Evolutionary conservation across 2,888 invertebrate species (phyloP).

Genomic region (Calephelis perditalis): DNA sequence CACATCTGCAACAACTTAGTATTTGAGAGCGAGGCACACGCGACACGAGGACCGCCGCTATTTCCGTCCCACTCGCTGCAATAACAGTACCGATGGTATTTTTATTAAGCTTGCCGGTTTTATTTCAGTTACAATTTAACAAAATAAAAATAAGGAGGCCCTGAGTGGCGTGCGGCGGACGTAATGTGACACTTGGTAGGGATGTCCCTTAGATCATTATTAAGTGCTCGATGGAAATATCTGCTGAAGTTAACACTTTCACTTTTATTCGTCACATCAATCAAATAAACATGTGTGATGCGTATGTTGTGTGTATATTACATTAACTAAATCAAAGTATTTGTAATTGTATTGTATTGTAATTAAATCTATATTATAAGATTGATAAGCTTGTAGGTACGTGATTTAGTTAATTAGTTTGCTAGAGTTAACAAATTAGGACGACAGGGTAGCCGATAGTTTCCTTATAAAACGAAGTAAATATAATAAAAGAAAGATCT

Average conservation of each 20-base stretch:
- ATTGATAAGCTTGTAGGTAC: too few relatives aligned
- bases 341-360: too few relatives aligned
- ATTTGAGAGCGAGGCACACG: slow-evolving; percentile 20
- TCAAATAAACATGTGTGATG: too few relatives aligned
- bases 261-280: background rate
- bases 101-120: slow-evolving; percentile 72
- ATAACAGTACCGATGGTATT: slow-evolving; percentile 75
- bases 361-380: too few relatives aligned
- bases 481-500: too few relatives aligned
- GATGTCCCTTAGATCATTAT: slow-evolving; percentile 20
- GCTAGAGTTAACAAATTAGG: too few relatives aligned
- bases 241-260: slow-evolving; percentile 18
- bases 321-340: too few relatives aligned
- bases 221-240: slow-evolving; percentile 12
- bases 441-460: too few relatives aligned
- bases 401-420: too few relatives aligned
- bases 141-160: slow-evolving; percentile 75
- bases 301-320: too few relatives aligned
- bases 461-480: too few relatives aligned
- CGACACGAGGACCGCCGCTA: slow-evolving; percentile 49
- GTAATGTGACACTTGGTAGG: slow-evolving; percentile 45
- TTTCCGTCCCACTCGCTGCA: slow-evolving; percentile 56
- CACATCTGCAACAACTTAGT: background rate
- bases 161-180: slow-evolving; percentile 33
- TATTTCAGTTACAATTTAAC: slow-evolving; percentile 78